Conservation (phyloP, 2,113 vertebrate genomes). For the Larimichthys crocea region DNA sequence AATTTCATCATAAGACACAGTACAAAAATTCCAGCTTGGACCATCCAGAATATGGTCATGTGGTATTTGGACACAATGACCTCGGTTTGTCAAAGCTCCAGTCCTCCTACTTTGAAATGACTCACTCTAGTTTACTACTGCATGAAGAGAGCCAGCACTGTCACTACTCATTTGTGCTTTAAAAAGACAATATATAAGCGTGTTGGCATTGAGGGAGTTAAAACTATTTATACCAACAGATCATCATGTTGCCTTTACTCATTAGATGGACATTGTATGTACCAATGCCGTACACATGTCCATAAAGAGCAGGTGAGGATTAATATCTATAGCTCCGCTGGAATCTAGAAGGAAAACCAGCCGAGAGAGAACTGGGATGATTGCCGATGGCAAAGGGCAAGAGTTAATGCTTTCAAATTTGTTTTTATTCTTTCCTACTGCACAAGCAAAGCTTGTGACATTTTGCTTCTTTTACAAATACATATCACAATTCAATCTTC, state of each 20-base stretch:
- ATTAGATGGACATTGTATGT: slow-evolving; percentile 5
- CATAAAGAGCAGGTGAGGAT: slow-evolving; percentile 18
- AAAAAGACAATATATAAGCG: slow-evolving; percentile 37
- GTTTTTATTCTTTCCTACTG: slow-evolving; percentile 72
- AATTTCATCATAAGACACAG: slow-evolving; percentile 2
- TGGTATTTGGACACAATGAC: slow-evolving; percentile 45
- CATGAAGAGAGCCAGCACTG: slow-evolving; percentile 26
- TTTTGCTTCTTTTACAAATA: slow-evolving; percentile 63
- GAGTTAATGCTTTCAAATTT: slow-evolving; percentile 68
- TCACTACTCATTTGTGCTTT: slow-evolving; percentile 35
- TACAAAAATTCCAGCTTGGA: slow-evolving; percentile 5
- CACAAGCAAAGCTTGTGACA: slow-evolving; percentile 65
- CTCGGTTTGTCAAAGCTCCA: slow-evolving; percentile 43
- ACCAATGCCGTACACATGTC: slow-evolving; percentile 1
- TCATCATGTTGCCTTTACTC: not conserved
- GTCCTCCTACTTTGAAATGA: slow-evolving; percentile 38
- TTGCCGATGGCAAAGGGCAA: slow-evolving; percentile 55
- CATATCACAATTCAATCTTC: slow-evolving; percentile 75
- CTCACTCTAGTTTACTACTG: slow-evolving; percentile 50
- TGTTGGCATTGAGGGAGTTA: slow-evolving; percentile 15
- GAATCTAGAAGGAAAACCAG: slow-evolving; percentile 40
- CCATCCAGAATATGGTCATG: slow-evolving; percentile 22
- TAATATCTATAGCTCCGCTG: slow-evolving; percentile 31
- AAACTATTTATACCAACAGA: not conserved
- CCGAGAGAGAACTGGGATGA: slow-evolving; percentile 26